These are phyloP conservation scores for Bufo gargarizans DNA, from an alignment of 2,113 vertebrate species.

Conservation along the genomic window DNA sequence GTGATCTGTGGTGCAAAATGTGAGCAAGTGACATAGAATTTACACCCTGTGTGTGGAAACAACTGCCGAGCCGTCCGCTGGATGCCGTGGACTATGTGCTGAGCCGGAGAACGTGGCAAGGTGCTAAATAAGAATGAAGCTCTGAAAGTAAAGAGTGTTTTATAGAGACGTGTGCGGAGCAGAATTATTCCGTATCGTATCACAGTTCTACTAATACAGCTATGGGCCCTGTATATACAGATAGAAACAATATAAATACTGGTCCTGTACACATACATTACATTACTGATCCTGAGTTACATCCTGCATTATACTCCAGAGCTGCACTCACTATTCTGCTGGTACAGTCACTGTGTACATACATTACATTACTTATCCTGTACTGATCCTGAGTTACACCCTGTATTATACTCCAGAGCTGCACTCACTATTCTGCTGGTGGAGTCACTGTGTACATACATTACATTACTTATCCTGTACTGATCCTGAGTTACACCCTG, in stretches of 20 bases:
- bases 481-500: too few relatives aligned
- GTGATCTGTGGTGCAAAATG: neutral
- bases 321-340: neutral
- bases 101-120: neutral
- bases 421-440: too few relatives aligned
- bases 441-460: too few relatives aligned
- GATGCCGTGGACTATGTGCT: neutral
- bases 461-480: too few relatives aligned
- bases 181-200: too few relatives aligned
- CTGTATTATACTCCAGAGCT: too few relatives aligned
- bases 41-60: neutral
- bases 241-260: neutral
- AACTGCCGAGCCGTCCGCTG: neutral
- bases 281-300: neutral
- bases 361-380: too few relatives aligned
- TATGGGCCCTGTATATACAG: too few relatives aligned
- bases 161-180: neutral
- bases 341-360: too few relatives aligned
- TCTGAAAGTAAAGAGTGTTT: neutral
- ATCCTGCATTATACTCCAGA: neutral
- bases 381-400: too few relatives aligned
- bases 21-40: slow-evolving; percentile 6
- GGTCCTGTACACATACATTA: too few relatives aligned
- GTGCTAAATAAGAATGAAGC: neutral
- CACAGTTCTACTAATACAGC: too few relatives aligned